These are phyloP conservation scores for Tachystola acroxantha DNA, from an alignment of 2,888 invertebrate species.

Conservation along the genomic window DNA sequence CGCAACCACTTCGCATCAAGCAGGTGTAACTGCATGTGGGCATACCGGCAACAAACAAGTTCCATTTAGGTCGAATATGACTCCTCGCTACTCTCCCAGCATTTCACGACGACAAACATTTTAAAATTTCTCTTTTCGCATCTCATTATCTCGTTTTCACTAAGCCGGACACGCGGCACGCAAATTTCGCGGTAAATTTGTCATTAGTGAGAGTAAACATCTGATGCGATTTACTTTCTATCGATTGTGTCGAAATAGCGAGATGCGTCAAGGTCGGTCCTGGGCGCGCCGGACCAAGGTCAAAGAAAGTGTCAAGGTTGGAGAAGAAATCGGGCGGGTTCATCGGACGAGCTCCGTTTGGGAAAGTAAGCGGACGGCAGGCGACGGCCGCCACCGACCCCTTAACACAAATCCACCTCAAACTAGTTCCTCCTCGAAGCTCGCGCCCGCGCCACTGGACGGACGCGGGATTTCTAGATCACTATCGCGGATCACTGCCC, in stretches of 20 bases:
- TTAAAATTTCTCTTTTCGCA: slow-evolving; percentile 76
- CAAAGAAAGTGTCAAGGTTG: slow-evolving; percentile 77
- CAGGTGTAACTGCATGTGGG: slow-evolving; percentile 33
- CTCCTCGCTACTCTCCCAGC: slow-evolving; percentile 65
- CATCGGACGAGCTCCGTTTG: slow-evolving; percentile 60
- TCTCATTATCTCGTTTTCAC: slow-evolving; percentile 75
- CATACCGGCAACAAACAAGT: slow-evolving; percentile 57
- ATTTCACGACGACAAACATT: slow-evolving; percentile 71
- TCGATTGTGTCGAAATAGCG: slow-evolving; percentile 30
- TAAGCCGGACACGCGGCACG: slow-evolving; percentile 52
- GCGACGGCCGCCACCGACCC: slow-evolving; percentile 56
- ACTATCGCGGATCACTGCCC: slow-evolving; percentile 24
- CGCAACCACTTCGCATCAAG: slow-evolving; percentile 14
- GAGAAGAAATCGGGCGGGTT: slow-evolving; percentile 70
- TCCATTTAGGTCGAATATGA: slow-evolving; percentile 65
- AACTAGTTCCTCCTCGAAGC: slow-evolving; percentile 55
- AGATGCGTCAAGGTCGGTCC: slow-evolving; percentile 58
- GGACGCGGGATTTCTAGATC: slow-evolving; percentile 36
- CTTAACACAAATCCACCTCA: slow-evolving; percentile 64
- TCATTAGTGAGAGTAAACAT: slow-evolving; percentile 70
- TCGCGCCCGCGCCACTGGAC: slow-evolving; percentile 26
- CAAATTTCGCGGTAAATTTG: slow-evolving; percentile 60
- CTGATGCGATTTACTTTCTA: slow-evolving; percentile 64
- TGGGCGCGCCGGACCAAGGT: slow-evolving; percentile 52
- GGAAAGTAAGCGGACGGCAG: slow-evolving; percentile 62